Evolutionary conservation across 35 echinoderm and acorn worm species (phyloP), one percentile per base, ranked within the genome.

Genomic region (Ptychodera flava): DNA sequence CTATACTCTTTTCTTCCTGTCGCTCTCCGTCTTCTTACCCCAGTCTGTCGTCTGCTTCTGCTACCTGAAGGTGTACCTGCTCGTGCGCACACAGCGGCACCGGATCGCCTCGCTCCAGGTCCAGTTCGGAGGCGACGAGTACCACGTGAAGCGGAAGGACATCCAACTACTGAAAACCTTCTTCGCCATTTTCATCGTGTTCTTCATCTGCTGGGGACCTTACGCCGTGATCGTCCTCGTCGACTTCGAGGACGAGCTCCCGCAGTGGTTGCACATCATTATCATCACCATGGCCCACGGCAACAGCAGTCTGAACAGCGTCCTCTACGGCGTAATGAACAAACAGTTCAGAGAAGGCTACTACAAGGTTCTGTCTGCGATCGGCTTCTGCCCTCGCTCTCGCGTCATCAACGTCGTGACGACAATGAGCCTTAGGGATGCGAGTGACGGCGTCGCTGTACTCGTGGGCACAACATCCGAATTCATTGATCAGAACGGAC

Each of bases 241-340:
- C 27, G 94, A 97, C 78, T 87, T 84, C 28, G 29, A 86, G 32
- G 85, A 77, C 38, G 82, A 79, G 0, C 88, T 82, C 88, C 82
- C 89, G 16, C 84, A 91, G 27, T 80, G 37, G 0, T 15, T 97
- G 29, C 92, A 93, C 80, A 85, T 96, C 16, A 33, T 93, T 33
- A 76, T 52, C 14, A 81, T 90, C 0, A 88, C 85, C 10, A 33
- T 96, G 0, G 88, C 91, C 0, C 94, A 96, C 76, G 78, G 81
- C 0, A 92, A 96, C 80, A 96, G 91, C 78, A 90, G 87, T 36
- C 76, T 93, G 36, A 96, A 96, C 85, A 89, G 94, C 35, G 35
- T 96, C 53, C 64, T 96, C n/a, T 96, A 96, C 76, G 94, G 87
- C 0, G 84, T 88, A 22, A 89, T 88, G 35, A 96, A 96, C 85